Percentiles rank a stretch among this genome's conserved stretches.
phyloP scores from a whole-genome alignment of 2,113 vertebrate species.

The Chaetura pelagica region DNA sequence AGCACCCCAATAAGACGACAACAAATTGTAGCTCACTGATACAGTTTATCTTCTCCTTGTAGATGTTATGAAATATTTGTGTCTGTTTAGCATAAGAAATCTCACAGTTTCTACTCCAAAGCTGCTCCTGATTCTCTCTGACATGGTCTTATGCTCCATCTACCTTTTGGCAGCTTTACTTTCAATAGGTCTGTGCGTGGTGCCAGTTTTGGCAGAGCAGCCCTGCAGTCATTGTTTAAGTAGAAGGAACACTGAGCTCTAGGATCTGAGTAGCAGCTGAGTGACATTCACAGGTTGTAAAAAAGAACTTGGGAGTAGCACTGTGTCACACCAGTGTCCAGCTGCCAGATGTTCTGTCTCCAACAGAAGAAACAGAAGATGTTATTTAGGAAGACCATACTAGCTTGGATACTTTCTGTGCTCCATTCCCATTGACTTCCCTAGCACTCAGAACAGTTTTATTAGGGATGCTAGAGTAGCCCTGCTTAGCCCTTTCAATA shows the following conservation, averaged over 20 bases:
- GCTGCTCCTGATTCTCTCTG: background rate
- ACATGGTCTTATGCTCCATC: background rate
- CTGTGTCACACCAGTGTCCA: background rate
- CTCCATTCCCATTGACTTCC: background rate
- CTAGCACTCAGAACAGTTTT: background rate
- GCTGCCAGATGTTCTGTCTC: background rate
- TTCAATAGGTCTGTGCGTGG: background rate
- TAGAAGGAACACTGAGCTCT: background rate
- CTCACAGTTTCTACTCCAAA: background rate
- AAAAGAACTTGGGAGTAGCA: background rate
- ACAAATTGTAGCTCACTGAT: background rate
- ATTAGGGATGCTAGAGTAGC: background rate
- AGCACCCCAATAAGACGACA: background rate
- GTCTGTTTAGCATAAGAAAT: background rate
- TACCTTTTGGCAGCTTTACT: background rate
- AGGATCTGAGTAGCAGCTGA: background rate
- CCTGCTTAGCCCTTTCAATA: background rate
- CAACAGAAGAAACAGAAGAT: background rate
- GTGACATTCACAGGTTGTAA: background rate
- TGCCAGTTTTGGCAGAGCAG: background rate
- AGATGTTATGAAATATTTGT: background rate
- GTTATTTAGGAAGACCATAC: background rate
- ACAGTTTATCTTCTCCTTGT: background rate
- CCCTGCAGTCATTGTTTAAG: background rate
- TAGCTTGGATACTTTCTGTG: background rate